These are phyloP conservation scores for Sphinx pinastri DNA, from an alignment of 2,888 invertebrate species.

Conservation along the genomic window DNA sequence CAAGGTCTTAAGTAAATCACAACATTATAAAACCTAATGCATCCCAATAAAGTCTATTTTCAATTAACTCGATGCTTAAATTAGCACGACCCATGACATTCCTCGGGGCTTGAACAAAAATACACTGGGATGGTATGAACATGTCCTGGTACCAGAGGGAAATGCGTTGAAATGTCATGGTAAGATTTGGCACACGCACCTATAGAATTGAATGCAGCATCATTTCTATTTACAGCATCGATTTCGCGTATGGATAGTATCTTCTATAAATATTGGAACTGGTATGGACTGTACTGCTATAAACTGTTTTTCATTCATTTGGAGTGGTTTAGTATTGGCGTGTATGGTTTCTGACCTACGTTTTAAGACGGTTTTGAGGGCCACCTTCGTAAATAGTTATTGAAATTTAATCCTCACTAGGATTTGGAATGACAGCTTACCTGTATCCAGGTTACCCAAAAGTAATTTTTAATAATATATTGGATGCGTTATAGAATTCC, in stretches of 20 bases:
- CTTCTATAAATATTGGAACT: conserved; percentile 12
- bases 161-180: conserved; percentile 56
- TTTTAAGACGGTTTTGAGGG: no score
- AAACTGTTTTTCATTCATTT: background rate
- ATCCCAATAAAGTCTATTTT: background rate
- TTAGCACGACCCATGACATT: conserved; percentile 45
- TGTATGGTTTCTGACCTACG: no score
- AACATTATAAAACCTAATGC: background rate
- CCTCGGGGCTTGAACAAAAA: conserved; percentile 41
- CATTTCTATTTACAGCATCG: conserved; percentile 78
- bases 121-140: conserved; percentile 41
- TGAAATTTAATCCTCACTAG: no score
- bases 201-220: conserved; percentile 67
- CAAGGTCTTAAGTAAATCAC: background rate
- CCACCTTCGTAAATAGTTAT: no score
- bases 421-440: no score
- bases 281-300: background rate
- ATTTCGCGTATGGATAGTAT: conserved; percentile 72
- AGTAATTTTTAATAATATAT: no score
- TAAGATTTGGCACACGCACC: conserved; percentile 61
- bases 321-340: no score
- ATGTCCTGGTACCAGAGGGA: conserved; percentile 29
- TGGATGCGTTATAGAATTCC: no score
- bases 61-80: conserved; percentile 15
- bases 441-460: no score